A percentile compares a stretch with the other conserved stretches of the same genome.
These are phyloP conservation scores for Rhinichthys klamathensis DNA, from an alignment of 2,113 vertebrate genomes.

Conservation along the genomic window DNA sequence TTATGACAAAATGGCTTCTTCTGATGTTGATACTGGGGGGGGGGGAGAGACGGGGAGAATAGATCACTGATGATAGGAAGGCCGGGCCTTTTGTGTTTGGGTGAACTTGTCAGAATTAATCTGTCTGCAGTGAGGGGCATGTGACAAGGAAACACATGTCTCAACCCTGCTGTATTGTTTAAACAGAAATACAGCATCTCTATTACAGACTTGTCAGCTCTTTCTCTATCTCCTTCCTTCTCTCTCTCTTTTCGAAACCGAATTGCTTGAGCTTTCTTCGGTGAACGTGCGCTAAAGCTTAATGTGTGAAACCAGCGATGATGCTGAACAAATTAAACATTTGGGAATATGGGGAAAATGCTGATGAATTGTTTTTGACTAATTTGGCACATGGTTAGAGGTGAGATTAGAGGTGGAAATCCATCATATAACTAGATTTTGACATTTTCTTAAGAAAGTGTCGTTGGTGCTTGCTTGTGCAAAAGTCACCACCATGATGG, in stretches of 20 bases:
- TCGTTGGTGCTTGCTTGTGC: neutral
- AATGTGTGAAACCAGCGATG: slow-evolving; percentile 67
- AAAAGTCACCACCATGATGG: too few relatives aligned
- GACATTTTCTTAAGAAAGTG: neutral
- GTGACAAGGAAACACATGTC: slow-evolving; percentile 40
- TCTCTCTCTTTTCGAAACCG: neutral
- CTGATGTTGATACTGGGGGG: slow-evolving; percentile 9
- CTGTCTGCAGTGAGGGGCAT: slow-evolving; percentile 37
- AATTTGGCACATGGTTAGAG: neutral
- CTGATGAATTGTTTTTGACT: slow-evolving; percentile 68
- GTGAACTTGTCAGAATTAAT: slow-evolving; percentile 40
- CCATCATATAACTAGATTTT: neutral
- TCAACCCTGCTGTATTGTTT: slow-evolving; percentile 27
- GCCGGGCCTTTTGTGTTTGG: slow-evolving; percentile 40
- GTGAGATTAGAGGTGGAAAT: slow-evolving; percentile 61
- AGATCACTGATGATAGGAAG: slow-evolving; percentile 43
- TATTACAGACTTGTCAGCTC: neutral
- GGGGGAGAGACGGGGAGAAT: slow-evolving; percentile 15
- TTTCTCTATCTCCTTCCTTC: neutral
- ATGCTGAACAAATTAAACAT: slow-evolving; percentile 71
- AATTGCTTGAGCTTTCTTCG: neutral
- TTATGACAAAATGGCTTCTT: slow-evolving; percentile 33
- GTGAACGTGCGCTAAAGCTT: slow-evolving; percentile 66
- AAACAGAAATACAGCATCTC: slow-evolving; percentile 40
- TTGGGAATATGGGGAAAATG: slow-evolving; percentile 56